These are phyloP conservation scores for Timandra comae DNA, from an alignment of 2,888 invertebrate species.

Conservation along the genomic window DNA sequence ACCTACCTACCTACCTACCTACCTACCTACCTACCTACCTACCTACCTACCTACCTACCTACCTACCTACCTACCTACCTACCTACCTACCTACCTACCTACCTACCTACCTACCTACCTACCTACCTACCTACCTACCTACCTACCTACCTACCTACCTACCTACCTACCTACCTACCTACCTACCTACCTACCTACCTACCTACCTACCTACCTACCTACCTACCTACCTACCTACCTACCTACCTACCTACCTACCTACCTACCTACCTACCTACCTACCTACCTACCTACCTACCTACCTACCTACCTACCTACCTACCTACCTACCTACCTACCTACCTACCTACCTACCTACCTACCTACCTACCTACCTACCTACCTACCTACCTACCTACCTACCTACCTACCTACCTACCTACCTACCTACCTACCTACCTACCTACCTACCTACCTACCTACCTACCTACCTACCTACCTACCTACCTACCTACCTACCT, in stretches of 20 bases:
- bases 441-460: too few species aligned
- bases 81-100: constrained; percentile 1
- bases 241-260: constrained; percentile 1
- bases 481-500: too few species aligned
- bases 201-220: constrained; percentile 1
- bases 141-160: constrained; percentile 1
- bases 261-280: constrained; percentile 1
- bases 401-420: too few species aligned
- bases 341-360: too few species aligned
- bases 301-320: constrained; percentile 1
- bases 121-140: constrained; percentile 1
- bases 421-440: too few species aligned
- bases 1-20: constrained; percentile 1
- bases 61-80: constrained; percentile 1
- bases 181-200: constrained; percentile 1
- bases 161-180: constrained; percentile 1
- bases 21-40: constrained; percentile 1
- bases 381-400: too few species aligned
- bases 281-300: constrained; percentile 1
- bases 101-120: constrained; percentile 1
- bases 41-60: constrained; percentile 1
- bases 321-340: constrained; percentile 1
- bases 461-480: too few species aligned
- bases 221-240: constrained; percentile 1
- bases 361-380: too few species aligned